A percentile compares a stretch with the other conserved stretches of the same genome.
These are phyloP conservation scores for Hedychridium roseum DNA, from an alignment of 2,888 invertebrate genomes.

Conservation along the genomic window DNA sequence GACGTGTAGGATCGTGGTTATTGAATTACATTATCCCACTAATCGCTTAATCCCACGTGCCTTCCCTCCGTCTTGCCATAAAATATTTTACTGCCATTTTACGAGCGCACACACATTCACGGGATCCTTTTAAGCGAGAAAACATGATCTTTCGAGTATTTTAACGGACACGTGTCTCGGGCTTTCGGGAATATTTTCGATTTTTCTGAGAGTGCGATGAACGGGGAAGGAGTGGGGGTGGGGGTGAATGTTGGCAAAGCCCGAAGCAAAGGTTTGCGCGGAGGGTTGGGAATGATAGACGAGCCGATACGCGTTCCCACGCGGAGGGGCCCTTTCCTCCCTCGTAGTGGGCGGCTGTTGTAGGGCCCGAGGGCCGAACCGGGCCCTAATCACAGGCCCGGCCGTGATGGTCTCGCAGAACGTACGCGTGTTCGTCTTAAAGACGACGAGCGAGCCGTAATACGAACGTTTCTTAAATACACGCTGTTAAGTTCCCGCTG, in stretches of 20 bases:
- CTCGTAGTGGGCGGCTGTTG: conserved; percentile 57
- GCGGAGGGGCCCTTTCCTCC: conserved; percentile 34
- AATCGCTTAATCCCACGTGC: too few relatives aligned
- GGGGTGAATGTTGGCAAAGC: conserved; percentile 1
- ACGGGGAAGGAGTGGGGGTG: conserved; percentile 1
- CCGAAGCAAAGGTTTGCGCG: conserved; percentile 18
- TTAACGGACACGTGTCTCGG: too few relatives aligned
- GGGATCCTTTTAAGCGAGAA: too few relatives aligned
- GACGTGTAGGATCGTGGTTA: too few relatives aligned
- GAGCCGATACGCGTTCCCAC: conserved; percentile 61
- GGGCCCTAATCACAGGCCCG: conserved; percentile 60
- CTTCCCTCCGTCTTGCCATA: too few relatives aligned
- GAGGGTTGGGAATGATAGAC: conserved; percentile 50
- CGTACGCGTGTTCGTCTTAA: conserved; percentile 12
- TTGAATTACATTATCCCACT: too few relatives aligned
- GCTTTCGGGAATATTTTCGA: too few relatives aligned
- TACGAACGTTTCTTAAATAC: conserved; percentile 41
- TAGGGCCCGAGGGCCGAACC: conserved; percentile 42
- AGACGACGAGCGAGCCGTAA: background rate
- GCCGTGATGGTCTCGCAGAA: conserved; percentile 39
- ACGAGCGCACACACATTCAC: too few relatives aligned
- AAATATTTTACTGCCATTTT: too few relatives aligned
- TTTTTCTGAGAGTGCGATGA: too few relatives aligned
- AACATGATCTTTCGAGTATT: too few relatives aligned
- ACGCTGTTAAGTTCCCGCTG: conserved; percentile 28